These are phyloP conservation scores for Neolamprologus cancellatus DNA, from an alignment of 2,113 vertebrate genomes.

Conservation along the genomic window DNA sequence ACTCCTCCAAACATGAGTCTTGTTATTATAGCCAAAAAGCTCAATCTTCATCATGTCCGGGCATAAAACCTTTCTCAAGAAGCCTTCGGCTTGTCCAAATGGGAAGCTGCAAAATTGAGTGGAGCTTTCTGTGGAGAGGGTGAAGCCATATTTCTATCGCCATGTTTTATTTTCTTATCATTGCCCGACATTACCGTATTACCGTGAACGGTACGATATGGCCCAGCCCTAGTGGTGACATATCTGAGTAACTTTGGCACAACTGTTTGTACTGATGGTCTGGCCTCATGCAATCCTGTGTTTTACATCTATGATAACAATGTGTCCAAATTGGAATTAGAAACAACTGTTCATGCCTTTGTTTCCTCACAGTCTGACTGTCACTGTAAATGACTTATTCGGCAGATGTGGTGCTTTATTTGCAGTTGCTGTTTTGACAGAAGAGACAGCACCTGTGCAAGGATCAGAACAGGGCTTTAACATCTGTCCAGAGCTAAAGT, in stretches of 20 bases:
- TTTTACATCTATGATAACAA: not conserved
- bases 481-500: not conserved
- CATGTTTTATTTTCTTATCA: accelerated
- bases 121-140: not conserved
- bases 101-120: not conserved
- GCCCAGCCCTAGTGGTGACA: not conserved
- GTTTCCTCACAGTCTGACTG: not conserved
- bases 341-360: not conserved
- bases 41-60: not conserved
- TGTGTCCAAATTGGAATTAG: not conserved
- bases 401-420: not conserved
- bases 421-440: not conserved
- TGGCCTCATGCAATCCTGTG: not conserved
- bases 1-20: not conserved
- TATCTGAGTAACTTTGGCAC: not conserved
- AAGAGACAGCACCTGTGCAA: not conserved
- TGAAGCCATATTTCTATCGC: not conserved
- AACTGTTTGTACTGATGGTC: not conserved
- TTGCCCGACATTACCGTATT: not conserved
- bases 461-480: not conserved
- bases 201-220: accelerated
- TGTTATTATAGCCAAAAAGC: not conserved
- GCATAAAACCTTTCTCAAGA: not conserved
- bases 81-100: not conserved
- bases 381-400: not conserved